These are phyloP conservation scores for Sebastes cheni DNA, from an alignment of 2,797 vertebrate genomes.

Conservation along the genomic window DNA sequence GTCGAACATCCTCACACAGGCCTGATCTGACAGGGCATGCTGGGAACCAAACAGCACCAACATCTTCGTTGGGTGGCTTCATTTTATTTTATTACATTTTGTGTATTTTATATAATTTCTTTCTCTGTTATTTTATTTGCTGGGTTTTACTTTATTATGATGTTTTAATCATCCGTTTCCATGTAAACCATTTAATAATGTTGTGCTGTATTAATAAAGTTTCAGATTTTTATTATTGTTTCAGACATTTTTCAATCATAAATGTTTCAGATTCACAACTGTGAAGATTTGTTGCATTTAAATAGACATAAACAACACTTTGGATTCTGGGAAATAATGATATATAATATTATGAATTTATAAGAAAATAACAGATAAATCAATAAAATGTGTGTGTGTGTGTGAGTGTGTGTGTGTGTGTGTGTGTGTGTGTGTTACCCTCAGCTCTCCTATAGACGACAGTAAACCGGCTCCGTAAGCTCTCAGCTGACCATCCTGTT, in stretches of 20 bases:
- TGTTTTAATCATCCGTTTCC: too few relatives aligned
- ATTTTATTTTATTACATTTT: neutral
- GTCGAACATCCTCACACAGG: constrained; percentile 92
- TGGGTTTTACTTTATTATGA: too few relatives aligned
- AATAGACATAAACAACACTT: too few relatives aligned
- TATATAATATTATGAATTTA: too few relatives aligned
- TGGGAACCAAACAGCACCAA: constrained; percentile 67
- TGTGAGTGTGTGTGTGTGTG: neutral
- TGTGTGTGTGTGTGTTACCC: constrained; percentile 77
- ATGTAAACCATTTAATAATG: too few relatives aligned
- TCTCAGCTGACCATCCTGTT: constrained; percentile 94
- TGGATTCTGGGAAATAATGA: too few relatives aligned
- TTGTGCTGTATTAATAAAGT: too few relatives aligned
- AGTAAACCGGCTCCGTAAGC: constrained; percentile 95
- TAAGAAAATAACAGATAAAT: too few relatives aligned
- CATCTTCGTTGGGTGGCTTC: neutral
- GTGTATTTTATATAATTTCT: neutral
- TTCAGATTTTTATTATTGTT: neutral
- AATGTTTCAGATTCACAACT: neutral
- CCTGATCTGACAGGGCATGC: constrained; percentile 95
- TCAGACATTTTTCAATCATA: neutral
- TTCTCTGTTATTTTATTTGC: too few relatives aligned
- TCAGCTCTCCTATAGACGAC: constrained; percentile 95
- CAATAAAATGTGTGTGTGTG: neutral
- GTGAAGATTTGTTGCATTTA: neutral